Conservation (phyloP, 2,888 invertebrate species). For the Dryadula phaetusa region DNA sequence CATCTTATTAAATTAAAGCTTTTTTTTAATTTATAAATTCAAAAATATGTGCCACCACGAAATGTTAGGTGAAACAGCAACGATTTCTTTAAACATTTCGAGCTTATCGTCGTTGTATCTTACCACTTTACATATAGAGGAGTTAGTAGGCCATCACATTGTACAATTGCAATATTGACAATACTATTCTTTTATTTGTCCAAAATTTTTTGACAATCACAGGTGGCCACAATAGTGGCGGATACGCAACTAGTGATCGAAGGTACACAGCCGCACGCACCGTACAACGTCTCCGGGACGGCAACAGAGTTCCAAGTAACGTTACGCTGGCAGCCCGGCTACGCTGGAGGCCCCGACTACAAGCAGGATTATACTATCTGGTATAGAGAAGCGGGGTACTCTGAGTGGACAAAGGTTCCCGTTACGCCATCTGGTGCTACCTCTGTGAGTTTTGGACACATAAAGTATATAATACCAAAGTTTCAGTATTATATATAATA, state of each 20-base stretch:
- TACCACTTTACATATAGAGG: too few species aligned
- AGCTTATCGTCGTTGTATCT: too few species aligned
- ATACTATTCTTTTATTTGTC: too few species aligned
- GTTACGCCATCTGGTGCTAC: conserved; percentile 97
- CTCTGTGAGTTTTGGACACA: conserved; percentile 65
- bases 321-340: conserved; percentile 96
- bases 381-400: conserved; percentile 94
- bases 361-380: conserved; percentile 98
- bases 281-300: conserved; percentile 96
- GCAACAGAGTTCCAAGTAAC: conserved; percentile 96
- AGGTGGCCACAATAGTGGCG: conserved; percentile 96
- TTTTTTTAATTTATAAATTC: too few species aligned
- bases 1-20: too few species aligned
- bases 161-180: too few species aligned
- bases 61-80: too few species aligned
- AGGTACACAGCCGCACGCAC: conserved; percentile 98
- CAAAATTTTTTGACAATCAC: neutral
- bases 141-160: too few species aligned
- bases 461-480: too few species aligned
- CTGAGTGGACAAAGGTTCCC: conserved; percentile 96
- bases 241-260: conserved; percentile 95
- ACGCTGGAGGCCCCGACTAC: conserved; percentile 97
- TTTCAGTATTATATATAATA: too few species aligned
- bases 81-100: too few species aligned
- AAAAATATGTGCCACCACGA: too few species aligned